phyloP scores from a whole-genome alignment of 1,140 invertebrate species.

The Diabrotica virgifera region DNA sequence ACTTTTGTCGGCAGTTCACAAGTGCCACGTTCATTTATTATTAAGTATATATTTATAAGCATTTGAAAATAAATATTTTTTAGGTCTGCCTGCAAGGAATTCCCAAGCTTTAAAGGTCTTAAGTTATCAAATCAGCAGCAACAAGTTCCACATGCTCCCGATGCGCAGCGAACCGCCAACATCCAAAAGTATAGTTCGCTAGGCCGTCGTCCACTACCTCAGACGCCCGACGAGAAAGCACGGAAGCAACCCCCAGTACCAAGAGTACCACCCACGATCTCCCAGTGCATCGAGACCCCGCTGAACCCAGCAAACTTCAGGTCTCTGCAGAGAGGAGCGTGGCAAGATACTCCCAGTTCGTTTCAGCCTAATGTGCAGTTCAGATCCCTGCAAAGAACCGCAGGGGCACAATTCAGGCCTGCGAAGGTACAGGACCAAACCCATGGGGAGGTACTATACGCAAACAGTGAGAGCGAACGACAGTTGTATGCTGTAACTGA shows the following conservation, averaged over 20 bases:
- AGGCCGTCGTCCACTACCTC: slow-evolving; percentile 46
- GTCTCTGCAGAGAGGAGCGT: slow-evolving; percentile 47
- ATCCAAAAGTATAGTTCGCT: slow-evolving; percentile 46
- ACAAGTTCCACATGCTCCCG: slow-evolving; percentile 22
- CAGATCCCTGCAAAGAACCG: slow-evolving; percentile 42
- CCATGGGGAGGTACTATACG: slow-evolving; percentile 41
- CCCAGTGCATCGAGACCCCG: slow-evolving; percentile 42
- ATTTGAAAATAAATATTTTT: too few species aligned
- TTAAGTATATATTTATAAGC: background rate
- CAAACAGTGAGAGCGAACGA: slow-evolving; percentile 45
- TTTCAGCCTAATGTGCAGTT: slow-evolving; percentile 44
- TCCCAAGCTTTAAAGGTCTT: slow-evolving; percentile 50
- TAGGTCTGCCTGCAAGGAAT: slow-evolving; percentile 50
- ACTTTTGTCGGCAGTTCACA: too few species aligned
- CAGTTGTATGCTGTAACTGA: slow-evolving; percentile 49
- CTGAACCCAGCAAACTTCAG: slow-evolving; percentile 47
- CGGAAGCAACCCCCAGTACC: slow-evolving; percentile 44
- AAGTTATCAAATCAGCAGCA: slow-evolving; percentile 46
- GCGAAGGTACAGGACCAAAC: slow-evolving; percentile 47
- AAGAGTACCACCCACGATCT: slow-evolving; percentile 43
- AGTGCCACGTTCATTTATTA: background rate
- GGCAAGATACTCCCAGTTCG: slow-evolving; percentile 44
- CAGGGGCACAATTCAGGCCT: slow-evolving; percentile 37
- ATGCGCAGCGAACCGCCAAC: slow-evolving; percentile 42
- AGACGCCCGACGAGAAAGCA: slow-evolving; percentile 47